A percentile compares a stretch with the other conserved stretches of the same genome.
phyloP scores from a whole-genome alignment of 2,113 vertebrate species.

The Sisor rabdophorus region DNA sequence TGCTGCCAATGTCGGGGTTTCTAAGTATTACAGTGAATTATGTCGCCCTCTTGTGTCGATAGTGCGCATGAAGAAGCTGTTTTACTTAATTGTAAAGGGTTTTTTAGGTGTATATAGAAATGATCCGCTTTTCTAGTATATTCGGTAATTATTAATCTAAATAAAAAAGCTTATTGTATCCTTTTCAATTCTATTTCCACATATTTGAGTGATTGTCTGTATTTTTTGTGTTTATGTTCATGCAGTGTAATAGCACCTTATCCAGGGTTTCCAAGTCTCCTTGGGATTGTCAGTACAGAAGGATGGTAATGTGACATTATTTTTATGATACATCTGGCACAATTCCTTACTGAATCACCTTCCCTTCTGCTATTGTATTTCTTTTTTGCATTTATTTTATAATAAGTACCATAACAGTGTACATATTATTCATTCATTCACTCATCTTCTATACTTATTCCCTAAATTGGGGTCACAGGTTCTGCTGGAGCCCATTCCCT shows the following conservation, averaged over 20 bases:
- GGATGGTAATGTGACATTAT: slow-evolving; percentile 17
- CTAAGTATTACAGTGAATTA: background rate
- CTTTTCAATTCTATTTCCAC: background rate
- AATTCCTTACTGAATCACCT: slow-evolving; percentile 17
- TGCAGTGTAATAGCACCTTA: too few relatives aligned
- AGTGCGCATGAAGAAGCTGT: background rate
- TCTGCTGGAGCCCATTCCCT: too few relatives aligned
- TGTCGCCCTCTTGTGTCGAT: slow-evolving; percentile 16
- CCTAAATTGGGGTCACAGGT: too few relatives aligned
- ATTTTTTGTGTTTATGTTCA: too few relatives aligned
- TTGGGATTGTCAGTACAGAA: background rate
- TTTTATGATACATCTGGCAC: slow-evolving; percentile 39
- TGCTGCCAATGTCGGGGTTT: background rate
- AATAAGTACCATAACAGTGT: slow-evolving; percentile 5
- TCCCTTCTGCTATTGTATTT: slow-evolving; percentile 41
- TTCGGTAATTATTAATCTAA: background rate
- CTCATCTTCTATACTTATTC: too few relatives aligned
- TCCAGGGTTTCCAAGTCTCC: too few relatives aligned
- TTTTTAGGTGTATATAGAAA: background rate
- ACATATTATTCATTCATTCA: slow-evolving; percentile 7
- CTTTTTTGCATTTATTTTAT: slow-evolving; percentile 21
- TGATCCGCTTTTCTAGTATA: background rate
- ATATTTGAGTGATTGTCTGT: background rate
- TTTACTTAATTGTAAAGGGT: background rate
- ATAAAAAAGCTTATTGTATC: background rate